phyloP scores from a whole-genome alignment of 2,113 vertebrate genomes.

The Regulus satrapa region DNA sequence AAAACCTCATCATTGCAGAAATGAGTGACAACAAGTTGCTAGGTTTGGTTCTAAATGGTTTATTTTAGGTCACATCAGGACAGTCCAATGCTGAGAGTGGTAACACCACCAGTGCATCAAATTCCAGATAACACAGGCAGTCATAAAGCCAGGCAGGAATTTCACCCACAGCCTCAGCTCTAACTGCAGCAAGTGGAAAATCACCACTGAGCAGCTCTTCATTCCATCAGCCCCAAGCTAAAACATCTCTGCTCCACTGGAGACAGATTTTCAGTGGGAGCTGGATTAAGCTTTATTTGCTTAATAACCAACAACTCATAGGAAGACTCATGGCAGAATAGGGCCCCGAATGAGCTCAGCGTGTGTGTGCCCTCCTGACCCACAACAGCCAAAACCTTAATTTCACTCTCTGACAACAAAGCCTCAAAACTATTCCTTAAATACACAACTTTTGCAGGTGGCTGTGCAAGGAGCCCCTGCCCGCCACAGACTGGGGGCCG shows the following conservation, averaged over 20 bases:
- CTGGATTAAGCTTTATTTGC: not conserved
- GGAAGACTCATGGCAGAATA: not conserved
- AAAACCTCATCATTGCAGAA: constrained; percentile 34
- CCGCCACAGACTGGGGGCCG: not conserved
- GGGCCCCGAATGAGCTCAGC: not conserved
- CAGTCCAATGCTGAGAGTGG: not conserved
- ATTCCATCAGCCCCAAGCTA: not conserved
- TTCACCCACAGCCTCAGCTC: not conserved
- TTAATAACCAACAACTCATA: not conserved
- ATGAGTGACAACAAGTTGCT: constrained; percentile 11
- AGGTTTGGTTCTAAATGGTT: not conserved
- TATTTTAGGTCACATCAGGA: constrained; percentile 51
- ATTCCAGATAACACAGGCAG: not conserved
- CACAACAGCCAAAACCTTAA: constrained; percentile 19
- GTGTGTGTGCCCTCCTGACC: not conserved
- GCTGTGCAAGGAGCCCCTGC: not conserved
- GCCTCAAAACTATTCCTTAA: constrained; percentile 17
- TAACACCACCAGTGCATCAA: not conserved
- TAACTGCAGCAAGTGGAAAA: not conserved
- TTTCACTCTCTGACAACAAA: constrained; percentile 28
- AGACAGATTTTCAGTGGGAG: not conserved
- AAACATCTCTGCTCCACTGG: not conserved
- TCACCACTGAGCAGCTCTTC: not conserved
- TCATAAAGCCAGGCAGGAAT: not conserved
- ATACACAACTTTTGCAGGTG: constrained; percentile 14